phyloP scores from a whole-genome alignment of 2,113 vertebrate genomes.

The Arvicanthis niloticus region DNA sequence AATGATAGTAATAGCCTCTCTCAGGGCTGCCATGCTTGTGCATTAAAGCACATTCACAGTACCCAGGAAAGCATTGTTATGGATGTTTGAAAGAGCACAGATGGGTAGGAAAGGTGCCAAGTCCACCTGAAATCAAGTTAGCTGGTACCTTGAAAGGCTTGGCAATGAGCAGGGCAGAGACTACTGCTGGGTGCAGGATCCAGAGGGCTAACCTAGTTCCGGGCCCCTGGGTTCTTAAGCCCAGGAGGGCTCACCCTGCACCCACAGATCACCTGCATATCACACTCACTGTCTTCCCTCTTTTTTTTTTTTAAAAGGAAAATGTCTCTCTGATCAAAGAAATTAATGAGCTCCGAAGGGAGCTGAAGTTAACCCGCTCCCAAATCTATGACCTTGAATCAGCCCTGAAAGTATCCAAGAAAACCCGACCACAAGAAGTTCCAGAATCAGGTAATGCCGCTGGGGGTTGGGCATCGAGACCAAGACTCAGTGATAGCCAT shows the following conservation, averaged over 20 bases:
- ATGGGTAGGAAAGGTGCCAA: neutral
- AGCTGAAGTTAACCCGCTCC: conserved; percentile 83
- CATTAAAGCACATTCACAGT: neutral
- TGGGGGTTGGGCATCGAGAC: neutral
- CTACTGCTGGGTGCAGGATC: neutral
- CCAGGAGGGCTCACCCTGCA: neutral
- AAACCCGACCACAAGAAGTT: conserved; percentile 70
- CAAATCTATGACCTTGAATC: conserved; percentile 84
- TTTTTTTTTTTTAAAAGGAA: conserved; percentile 84
- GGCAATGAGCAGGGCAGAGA: neutral
- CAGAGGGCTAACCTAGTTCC: neutral
- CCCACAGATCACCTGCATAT: neutral
- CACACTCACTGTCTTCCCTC: neutral
- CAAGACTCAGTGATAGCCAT: neutral
- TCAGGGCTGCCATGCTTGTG: neutral
- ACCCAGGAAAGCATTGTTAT: neutral
- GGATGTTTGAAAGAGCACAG: neutral
- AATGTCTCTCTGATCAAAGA: conserved; percentile 89
- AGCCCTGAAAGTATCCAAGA: conserved; percentile 84
- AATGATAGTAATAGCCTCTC: neutral
- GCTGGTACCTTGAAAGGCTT: neutral
- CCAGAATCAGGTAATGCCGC: conserved; percentile 83
- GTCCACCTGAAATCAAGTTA: neutral
- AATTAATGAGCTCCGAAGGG: conserved; percentile 87
- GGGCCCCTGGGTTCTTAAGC: neutral